These are phyloP conservation scores for Drosophila ogumai DNA, from an alignment of 1,140 invertebrate species.

Conservation along the genomic window DNA sequence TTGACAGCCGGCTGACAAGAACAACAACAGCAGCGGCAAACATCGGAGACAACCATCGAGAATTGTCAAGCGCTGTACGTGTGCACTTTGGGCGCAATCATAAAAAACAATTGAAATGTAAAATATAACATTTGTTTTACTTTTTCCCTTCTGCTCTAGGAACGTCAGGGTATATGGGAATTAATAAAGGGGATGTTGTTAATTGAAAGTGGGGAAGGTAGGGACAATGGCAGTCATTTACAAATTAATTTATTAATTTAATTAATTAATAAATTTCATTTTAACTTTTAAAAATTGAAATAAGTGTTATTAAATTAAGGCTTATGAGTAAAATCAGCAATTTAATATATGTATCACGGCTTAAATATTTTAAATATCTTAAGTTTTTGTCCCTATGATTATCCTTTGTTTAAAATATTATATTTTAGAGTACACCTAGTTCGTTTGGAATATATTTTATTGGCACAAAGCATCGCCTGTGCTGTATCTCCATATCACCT, in stretches of 20 bases:
- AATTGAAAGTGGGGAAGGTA: neutral
- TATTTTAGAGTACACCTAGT: neutral
- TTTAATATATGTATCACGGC: neutral
- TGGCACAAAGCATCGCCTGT: conserved; percentile 1
- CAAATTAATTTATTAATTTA: no score
- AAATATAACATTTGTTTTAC: conserved; percentile 77
- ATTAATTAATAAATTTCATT: no score
- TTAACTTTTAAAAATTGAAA: no score
- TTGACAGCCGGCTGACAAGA: conserved; percentile 72
- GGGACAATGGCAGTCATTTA: neutral
- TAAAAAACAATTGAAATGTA: conserved; percentile 84
- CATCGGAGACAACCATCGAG: conserved; percentile 43
- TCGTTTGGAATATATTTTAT: conserved; percentile 6
- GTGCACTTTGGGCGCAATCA: conserved; percentile 80
- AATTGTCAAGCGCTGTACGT: conserved; percentile 58
- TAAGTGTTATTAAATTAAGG: no score
- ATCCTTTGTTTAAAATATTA: no score
- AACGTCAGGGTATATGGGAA: neutral
- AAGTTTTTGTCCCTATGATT: no score
- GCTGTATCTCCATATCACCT: conserved; percentile 51
- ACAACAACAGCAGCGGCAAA: conserved; percentile 28
- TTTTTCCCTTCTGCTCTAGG: conserved; percentile 18
- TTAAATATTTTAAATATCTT: neutral
- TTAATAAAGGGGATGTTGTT: no score
- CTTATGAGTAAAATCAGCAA: neutral